Percentiles rank a stretch among this genome's conserved stretches.
Evolutionary conservation across 37 sponge, comb jelly and placozoan species (phyloP).

Genomic region (Hexactinellida sp.): DNA sequence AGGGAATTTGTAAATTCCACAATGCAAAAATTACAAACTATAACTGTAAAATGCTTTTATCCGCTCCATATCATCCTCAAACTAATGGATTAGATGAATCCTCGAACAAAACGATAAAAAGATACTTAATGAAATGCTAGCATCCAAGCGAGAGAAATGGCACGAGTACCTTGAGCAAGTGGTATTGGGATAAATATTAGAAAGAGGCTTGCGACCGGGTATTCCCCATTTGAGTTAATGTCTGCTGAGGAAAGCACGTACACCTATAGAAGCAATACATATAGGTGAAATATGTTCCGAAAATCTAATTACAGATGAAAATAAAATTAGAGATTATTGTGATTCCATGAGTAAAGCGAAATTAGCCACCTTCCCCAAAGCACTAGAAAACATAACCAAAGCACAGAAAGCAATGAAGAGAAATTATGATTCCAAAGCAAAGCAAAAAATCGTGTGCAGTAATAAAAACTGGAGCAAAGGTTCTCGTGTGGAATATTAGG

Average conservation of each 20-base stretch:
- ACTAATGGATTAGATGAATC: background rate
- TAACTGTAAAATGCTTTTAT: background rate
- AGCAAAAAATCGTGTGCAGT: background rate
- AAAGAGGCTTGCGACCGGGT: background rate
- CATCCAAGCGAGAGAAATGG: background rate
- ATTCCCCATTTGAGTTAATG: background rate
- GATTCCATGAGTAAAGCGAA: background rate
- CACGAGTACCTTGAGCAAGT: constrained; percentile 1
- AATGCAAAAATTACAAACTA: background rate
- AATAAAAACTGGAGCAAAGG: background rate
- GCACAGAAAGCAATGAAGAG: background rate
- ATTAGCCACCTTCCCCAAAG: background rate
- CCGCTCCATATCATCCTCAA: background rate
- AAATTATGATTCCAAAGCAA: background rate
- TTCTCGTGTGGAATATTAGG: background rate
- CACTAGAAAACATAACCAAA: background rate
- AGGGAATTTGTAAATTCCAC: background rate
- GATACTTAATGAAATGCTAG: constrained; percentile 13
- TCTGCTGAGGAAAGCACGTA: background rate
- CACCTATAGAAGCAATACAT: background rate
- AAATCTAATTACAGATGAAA: background rate
- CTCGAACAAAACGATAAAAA: background rate
- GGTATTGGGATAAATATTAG: background rate
- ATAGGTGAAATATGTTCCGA: background rate
- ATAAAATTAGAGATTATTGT: background rate